Evolutionary conservation across 1,140 invertebrate genomes (phyloP).

Genomic region (Drosophila melanogaster): DNA sequence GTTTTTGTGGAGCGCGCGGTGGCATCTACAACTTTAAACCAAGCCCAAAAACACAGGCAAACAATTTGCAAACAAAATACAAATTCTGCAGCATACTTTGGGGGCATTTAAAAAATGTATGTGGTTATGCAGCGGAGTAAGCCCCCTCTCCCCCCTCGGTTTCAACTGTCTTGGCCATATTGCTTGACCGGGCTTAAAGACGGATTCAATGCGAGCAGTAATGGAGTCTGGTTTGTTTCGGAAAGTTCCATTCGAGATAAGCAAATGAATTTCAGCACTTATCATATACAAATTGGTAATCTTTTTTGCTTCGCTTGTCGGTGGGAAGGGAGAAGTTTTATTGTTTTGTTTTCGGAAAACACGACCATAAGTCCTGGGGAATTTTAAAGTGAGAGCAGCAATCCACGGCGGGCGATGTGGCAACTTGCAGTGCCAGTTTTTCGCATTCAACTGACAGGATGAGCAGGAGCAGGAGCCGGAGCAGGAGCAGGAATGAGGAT

Average conservation of each 20-base stretch:
- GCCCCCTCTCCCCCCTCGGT: no score
- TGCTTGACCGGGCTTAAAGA: constrained; percentile 11
- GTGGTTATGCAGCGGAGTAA: no score
- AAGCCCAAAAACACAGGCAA: constrained; percentile 19
- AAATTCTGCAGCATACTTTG: constrained; percentile 51
- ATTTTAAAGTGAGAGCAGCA: constrained; percentile 26
- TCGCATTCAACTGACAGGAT: constrained; percentile 11
- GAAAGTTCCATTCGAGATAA: constrained; percentile 26
- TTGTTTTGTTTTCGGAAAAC: constrained; percentile 41
- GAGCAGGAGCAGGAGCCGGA: background rate
- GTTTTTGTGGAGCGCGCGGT: background rate
- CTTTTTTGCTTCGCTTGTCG: background rate
- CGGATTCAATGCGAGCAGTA: constrained; percentile 17
- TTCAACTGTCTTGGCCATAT: background rate
- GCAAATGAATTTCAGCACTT: constrained; percentile 47
- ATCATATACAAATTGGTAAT: constrained; percentile 43
- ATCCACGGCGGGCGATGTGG: background rate
- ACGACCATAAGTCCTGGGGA: constrained; percentile 38
- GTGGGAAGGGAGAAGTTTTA: constrained; percentile 13
- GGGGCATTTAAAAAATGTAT: constrained; percentile 63
- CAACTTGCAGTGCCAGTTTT: constrained; percentile 7
- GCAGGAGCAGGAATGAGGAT: background rate
- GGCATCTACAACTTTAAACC: constrained; percentile 31
- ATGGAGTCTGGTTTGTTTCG: constrained; percentile 37
- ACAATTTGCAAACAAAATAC: constrained; percentile 62